Evolutionary conservation across 1,140 invertebrate genomes (phyloP).

Genomic region (Bathynomus jamesi): DNA sequence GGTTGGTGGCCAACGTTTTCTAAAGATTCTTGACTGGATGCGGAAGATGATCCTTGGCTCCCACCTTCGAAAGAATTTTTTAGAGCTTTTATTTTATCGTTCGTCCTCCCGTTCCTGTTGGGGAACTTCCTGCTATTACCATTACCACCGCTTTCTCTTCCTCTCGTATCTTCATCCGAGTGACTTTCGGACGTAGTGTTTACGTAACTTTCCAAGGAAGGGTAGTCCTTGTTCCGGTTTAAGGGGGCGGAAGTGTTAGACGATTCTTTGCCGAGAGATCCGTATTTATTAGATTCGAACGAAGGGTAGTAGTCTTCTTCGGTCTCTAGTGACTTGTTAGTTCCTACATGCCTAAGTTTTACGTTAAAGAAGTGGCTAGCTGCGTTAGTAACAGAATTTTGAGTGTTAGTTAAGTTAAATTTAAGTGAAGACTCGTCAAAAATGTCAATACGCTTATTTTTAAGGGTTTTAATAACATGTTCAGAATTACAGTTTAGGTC

Average conservation of each 20-base stretch:
- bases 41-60: constrained; percentile 15
- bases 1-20: not conserved
- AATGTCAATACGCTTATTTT: not conserved
- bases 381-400: constrained; percentile 5
- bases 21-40: constrained; percentile 15
- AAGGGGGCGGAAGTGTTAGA: not conserved
- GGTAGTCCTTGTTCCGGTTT: not conserved
- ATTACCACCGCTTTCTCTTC: no score
- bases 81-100: not conserved
- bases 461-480: no score
- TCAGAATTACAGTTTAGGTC: not conserved
- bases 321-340: constrained; percentile 13
- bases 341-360: constrained; percentile 25
- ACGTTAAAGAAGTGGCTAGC: constrained; percentile 30
- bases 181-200: not conserved
- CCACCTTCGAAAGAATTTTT: not conserved
- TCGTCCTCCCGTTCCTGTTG: no score
- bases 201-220: not conserved
- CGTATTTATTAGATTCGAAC: constrained; percentile 8
- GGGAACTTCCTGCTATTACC: no score
- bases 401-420: not conserved
- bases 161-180: not conserved
- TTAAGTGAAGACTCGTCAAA: not conserved
- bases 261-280: not conserved
- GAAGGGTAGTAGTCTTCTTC: constrained; percentile 19